A percentile compares a stretch with the other conserved stretches of the same genome.
Conservation (phyloP, 2,888 invertebrate species). For the Muschampia plurimacula region DNA sequence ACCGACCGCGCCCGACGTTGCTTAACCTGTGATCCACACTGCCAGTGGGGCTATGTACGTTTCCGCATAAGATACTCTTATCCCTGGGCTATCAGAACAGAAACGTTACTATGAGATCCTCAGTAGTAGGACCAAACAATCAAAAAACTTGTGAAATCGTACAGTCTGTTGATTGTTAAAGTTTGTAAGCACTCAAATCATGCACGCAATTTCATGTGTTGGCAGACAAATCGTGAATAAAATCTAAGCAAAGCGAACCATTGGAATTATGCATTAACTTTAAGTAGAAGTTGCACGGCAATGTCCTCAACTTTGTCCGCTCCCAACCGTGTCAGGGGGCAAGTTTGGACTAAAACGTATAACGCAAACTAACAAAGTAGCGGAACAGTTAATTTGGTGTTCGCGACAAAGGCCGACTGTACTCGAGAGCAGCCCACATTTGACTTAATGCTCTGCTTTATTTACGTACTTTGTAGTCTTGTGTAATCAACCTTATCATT, state of each 20-base stretch:
- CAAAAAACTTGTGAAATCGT: not conserved
- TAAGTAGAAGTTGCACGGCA: slow-evolving; percentile 26
- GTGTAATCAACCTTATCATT: not conserved
- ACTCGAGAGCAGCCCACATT: not conserved
- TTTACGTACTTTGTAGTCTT: slow-evolving; percentile 5
- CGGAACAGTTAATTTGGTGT: slow-evolving; percentile 5
- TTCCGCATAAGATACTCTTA: too few species aligned
- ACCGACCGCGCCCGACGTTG: too few species aligned
- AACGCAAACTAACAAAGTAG: not conserved
- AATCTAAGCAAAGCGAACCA: slow-evolving; percentile 2
- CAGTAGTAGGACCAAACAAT: not conserved
- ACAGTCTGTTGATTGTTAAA: not conserved
- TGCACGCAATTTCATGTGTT: not conserved
- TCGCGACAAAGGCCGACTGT: slow-evolving; percentile 1
- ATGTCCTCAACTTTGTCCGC: slow-evolving; percentile 17
- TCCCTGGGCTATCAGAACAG: too few species aligned
- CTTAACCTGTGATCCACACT: too few species aligned
- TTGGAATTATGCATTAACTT: slow-evolving; percentile 16
- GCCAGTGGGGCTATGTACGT: too few species aligned
- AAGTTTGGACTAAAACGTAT: slow-evolving; percentile 20
- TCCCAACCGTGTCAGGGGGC: not conserved
- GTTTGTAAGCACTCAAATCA: not conserved
- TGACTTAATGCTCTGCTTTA: slow-evolving; percentile 3
- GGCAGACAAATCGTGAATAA: slow-evolving; percentile 12
- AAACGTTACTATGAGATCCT: too few species aligned